Base-by-base conservation (phyloP, 37 sponge, comb jelly and placozoan genomes). In the Oopsacas minuta region DNA sequence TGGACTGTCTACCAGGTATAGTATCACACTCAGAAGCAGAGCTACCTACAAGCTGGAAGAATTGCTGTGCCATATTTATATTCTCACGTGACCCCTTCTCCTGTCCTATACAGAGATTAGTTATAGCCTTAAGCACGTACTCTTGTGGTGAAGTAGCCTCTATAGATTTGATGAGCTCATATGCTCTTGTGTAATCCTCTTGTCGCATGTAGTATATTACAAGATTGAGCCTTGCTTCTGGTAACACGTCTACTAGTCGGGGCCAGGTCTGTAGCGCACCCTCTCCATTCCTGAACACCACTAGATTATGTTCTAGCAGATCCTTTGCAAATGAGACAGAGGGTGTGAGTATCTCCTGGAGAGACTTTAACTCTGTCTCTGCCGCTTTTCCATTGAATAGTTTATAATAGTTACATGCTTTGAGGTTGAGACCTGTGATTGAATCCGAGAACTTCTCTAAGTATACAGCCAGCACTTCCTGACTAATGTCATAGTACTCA, bases 331-430 rank as follows among this genome's bases (percentile, higher is more conserved):
- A 99, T 12, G 86, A 87, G 87, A 95, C 91, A 15, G 91, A 87
- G 12, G 94, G 88, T 12, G 96, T 90, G 0, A 87, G 52, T 49
- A 84, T 82, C 30, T 99, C 99, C 81, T 89, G 88, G 1, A 99
- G 89, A 12, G 84, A 86, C 89, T 92, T 93, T 36, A 99, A 88
- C 84, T 99, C 99, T 36, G 99, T 94, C 88, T 99, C 99, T 28
- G 96, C 99, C 49, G 99, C 99, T 81, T 99, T 99, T n/a, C 99
- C 99, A 83, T 95, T 99, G 90, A 94, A 99, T 28, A 99, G 92
- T 36, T 90, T 89, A 88, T 91, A 99, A 82, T 92, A 90, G 86
- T 95, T 99, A 89, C 99, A 99, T 1, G 99, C 94, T 82, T 95
- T 99, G 38, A 99, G 89, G 88, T 99, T 99, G 52, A 92, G 90